Evolutionary conservation across 2,113 vertebrate species (phyloP).

Genomic region (Antigone vipio): DNA sequence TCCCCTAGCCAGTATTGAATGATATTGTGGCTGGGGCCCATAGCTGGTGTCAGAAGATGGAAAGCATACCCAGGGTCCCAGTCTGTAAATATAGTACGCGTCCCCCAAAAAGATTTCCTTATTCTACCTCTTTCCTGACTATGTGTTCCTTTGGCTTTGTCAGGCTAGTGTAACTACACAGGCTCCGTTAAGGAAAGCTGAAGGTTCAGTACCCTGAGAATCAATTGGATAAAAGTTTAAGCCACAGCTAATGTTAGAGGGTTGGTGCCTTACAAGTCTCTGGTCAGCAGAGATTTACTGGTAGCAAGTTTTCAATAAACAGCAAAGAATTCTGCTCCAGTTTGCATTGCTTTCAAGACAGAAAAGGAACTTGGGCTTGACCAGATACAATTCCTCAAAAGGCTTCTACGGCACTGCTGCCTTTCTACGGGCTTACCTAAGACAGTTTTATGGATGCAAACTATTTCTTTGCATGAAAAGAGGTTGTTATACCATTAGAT

Average conservation of each 20-base stretch:
- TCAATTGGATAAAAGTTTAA: not conserved
- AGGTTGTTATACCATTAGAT: not conserved
- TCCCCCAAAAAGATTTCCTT: not conserved
- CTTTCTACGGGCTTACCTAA: not conserved
- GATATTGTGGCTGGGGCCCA: not conserved
- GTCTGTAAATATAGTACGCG: not conserved
- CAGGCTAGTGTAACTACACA: not conserved
- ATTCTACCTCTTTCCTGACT: not conserved
- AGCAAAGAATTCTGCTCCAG: not conserved
- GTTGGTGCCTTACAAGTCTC: not conserved
- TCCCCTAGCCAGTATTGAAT: not conserved
- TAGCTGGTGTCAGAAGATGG: not conserved
- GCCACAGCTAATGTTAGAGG: not conserved
- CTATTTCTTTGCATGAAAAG: not conserved
- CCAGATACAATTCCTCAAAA: not conserved
- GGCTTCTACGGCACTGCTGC: not conserved
- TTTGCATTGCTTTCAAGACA: not conserved
- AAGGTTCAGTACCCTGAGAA: not conserved
- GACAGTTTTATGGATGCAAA: not conserved
- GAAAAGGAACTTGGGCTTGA: not conserved
- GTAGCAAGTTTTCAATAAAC: not conserved
- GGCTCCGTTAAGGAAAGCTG: not conserved
- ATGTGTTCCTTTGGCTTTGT: not conserved
- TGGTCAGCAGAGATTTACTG: not conserved
- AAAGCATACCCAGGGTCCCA: not conserved